Conservation (phyloP, 2,888 invertebrate species). For the Gryllus longicercus region DNA sequence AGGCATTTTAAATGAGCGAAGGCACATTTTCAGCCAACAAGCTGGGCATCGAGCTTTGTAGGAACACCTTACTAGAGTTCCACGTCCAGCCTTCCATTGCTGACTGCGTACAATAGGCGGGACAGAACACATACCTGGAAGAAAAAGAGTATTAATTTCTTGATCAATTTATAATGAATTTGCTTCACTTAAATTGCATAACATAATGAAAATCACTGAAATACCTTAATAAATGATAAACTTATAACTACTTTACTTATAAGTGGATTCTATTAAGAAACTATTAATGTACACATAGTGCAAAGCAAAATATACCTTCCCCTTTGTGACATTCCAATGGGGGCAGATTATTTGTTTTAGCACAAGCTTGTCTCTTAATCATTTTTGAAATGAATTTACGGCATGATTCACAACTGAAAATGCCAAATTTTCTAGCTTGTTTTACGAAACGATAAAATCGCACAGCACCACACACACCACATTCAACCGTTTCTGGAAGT, state of each 20-base stretch:
- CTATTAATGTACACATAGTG: not conserved
- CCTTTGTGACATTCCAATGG: conserved; percentile 65
- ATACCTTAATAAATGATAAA: not conserved
- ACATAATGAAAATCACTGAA: not conserved
- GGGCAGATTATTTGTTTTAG: conserved; percentile 54
- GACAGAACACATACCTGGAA: conserved; percentile 65
- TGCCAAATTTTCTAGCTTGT: conserved; percentile 79
- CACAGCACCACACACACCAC: conserved; percentile 75
- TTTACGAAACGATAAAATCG: conserved; percentile 72
- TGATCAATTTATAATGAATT: not conserved
- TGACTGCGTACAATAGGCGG: conserved; percentile 68
- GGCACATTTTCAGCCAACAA: conserved; percentile 83
- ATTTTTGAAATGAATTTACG: conserved; percentile 81
- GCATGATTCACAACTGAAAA: conserved; percentile 81
- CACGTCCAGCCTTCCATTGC: conserved; percentile 56
- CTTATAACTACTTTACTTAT: not conserved
- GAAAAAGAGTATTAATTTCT: conserved; percentile 27
- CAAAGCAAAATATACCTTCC: conserved; percentile 50
- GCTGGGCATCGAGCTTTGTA: conserved; percentile 76
- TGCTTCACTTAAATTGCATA: not conserved
- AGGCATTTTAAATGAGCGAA: conserved; percentile 75
- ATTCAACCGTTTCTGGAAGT: conserved; percentile 52
- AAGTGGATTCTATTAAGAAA: not conserved
- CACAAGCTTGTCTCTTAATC: conserved; percentile 64
- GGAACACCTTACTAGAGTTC: conserved; percentile 57